These are phyloP conservation scores for Periophthalmus modestus DNA, from an alignment of 2,113 vertebrate genomes.

Conservation along the genomic window DNA sequence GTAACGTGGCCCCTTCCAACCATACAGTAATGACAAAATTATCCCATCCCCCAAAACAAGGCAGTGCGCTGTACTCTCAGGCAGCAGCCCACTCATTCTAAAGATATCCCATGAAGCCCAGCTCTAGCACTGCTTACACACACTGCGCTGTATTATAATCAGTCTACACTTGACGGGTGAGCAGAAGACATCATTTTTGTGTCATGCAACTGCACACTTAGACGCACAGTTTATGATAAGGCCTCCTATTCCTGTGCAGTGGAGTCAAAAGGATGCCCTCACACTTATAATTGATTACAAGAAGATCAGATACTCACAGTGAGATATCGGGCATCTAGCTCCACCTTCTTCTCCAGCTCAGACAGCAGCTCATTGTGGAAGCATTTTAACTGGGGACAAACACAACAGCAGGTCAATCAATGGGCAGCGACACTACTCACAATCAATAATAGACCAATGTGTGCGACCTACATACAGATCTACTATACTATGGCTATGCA, in stretches of 20 bases:
- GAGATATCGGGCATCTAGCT: constrained; percentile 93
- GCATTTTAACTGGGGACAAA: constrained; percentile 86
- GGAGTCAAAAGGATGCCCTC: background rate
- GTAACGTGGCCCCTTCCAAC: constrained; percentile 33
- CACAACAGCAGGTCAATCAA: background rate
- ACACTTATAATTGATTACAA: background rate
- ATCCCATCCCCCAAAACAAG: constrained; percentile 69
- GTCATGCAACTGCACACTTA: constrained; percentile 26
- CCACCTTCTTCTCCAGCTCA: constrained; percentile 98
- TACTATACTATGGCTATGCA: background rate
- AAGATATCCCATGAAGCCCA: constrained; percentile 74
- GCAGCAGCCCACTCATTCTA: constrained; percentile 76
- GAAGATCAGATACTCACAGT: constrained; percentile 82
- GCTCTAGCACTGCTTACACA: constrained; percentile 44
- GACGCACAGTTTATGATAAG: constrained; percentile 22
- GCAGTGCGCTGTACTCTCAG: constrained; percentile 53
- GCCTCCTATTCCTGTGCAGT: background rate
- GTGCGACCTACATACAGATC: background rate
- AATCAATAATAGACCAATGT: background rate
- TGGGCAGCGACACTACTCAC: background rate
- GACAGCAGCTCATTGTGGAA: constrained; percentile 96
- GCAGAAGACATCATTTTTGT: background rate
- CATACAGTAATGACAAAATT: constrained; percentile 44
- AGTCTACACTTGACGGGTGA: constrained; percentile 18
- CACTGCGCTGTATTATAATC: constrained; percentile 50